Percentiles rank a stretch among this genome's conserved stretches.
Evolutionary conservation across 2,888 invertebrate species (phyloP).

Genomic region (Buathra laborator): DNA sequence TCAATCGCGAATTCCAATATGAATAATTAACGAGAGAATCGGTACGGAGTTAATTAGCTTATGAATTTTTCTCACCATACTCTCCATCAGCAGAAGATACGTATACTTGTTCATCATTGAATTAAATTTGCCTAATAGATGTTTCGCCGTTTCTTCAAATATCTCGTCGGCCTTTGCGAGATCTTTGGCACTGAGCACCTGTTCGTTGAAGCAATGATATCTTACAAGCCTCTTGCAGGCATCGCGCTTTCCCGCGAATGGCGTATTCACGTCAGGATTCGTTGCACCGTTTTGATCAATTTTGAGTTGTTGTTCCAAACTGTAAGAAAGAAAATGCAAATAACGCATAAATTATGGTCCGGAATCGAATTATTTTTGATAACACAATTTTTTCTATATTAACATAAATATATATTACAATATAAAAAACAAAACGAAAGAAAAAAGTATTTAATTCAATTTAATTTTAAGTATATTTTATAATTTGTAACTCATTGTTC

Average conservation of each 20-base stretch:
- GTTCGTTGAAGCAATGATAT: slow-evolving; percentile 92
- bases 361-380: background rate
- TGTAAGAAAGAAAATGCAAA: slow-evolving; percentile 79
- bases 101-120: slow-evolving; percentile 91
- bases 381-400: too few relatives aligned
- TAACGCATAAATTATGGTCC: background rate
- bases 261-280: slow-evolving; percentile 90
- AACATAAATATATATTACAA: too few relatives aligned
- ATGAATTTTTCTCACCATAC: slow-evolving; percentile 88
- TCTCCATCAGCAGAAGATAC: slow-evolving; percentile 91
- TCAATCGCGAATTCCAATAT: background rate
- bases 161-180: slow-evolving; percentile 90
- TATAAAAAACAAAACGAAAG: too few relatives aligned
- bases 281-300: slow-evolving; percentile 91
- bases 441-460: too few relatives aligned
- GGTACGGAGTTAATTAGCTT: background rate
- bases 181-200: slow-evolving; percentile 88
- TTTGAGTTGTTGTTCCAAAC: slow-evolving; percentile 91
- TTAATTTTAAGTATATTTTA: too few relatives aligned
- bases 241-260: slow-evolving; percentile 90
- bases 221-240: slow-evolving; percentile 91
- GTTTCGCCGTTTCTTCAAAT: slow-evolving; percentile 89
- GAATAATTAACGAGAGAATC: slow-evolving; percentile 6
- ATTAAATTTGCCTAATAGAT: slow-evolving; percentile 90
- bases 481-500: too few relatives aligned